Evolutionary conservation across 2,888 invertebrate species (phyloP).

Genomic region (Falcaria lacertinaria): DNA sequence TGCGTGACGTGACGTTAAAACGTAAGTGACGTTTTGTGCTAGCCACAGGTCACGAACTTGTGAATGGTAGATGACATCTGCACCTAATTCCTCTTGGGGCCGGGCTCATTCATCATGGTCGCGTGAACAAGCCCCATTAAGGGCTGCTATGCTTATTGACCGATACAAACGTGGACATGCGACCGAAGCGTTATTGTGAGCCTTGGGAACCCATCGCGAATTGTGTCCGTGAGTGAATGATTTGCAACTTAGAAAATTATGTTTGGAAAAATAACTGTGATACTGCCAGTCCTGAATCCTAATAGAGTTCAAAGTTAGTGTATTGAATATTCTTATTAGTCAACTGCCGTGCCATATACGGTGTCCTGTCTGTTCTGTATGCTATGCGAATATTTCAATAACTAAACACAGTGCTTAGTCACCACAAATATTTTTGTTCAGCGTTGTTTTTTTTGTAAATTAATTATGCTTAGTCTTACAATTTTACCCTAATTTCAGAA

Average conservation of each 20-base stretch:
- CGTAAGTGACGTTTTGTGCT: conserved; percentile 25
- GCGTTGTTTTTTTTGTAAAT: too few relatives aligned
- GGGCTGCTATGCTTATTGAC: conserved; percentile 66
- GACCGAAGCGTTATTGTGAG: conserved; percentile 23
- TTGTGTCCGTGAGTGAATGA: not conserved
- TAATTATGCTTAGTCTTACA: too few relatives aligned
- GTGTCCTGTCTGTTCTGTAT: not conserved
- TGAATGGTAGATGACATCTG: conserved; percentile 32
- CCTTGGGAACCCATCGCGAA: conserved; percentile 5
- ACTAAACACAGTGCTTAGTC: too few relatives aligned
- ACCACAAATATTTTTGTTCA: too few relatives aligned
- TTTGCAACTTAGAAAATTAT: conserved; percentile 6
- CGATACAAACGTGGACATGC: conserved; percentile 48
- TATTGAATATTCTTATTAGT: not conserved
- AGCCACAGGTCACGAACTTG: conserved; percentile 22
- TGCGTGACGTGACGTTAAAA: too few relatives aligned
- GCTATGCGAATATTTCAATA: not conserved
- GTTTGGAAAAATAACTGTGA: conserved; percentile 1
- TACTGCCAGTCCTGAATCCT: not conserved
- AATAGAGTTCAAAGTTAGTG: not conserved
- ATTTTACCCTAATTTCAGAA: too few relatives aligned
- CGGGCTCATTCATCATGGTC: conserved; percentile 51
- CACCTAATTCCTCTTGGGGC: conserved; percentile 34
- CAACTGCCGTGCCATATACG: not conserved
- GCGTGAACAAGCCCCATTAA: conserved; percentile 65